phyloP scores from a whole-genome alignment of 2,888 invertebrate species.

The Fragum whitleyi region DNA sequence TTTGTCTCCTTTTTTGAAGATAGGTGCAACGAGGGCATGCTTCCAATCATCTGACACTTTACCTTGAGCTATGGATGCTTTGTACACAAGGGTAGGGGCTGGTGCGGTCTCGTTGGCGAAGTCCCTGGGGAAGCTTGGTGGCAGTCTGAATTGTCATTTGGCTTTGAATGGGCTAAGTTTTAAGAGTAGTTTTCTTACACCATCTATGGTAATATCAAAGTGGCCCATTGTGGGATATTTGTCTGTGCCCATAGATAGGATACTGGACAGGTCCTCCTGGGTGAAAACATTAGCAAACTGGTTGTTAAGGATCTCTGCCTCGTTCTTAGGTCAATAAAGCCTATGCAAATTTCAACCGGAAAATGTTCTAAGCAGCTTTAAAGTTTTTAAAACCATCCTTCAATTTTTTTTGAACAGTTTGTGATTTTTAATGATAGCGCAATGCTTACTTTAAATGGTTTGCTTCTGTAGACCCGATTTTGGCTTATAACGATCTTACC shows the following conservation, averaged over 20 bases:
- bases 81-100: slow-evolving; percentile 12
- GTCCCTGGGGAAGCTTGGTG: neutral
- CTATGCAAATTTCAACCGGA: too few relatives aligned
- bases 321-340: neutral
- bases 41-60: too few relatives aligned
- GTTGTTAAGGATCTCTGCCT: slow-evolving; percentile 1
- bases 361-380: too few relatives aligned
- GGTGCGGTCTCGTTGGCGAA: neutral
- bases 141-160: neutral
- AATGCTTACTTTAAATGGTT: too few relatives aligned
- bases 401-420: too few relatives aligned
- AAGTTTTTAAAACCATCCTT: too few relatives aligned
- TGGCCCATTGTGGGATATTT: too few relatives aligned
- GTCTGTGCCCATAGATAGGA: slow-evolving; percentile 1
- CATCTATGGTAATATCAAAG: neutral
- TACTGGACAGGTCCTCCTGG: neutral
- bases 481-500: too few relatives aligned
- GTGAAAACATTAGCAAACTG: neutral
- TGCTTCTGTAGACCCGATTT: too few relatives aligned
- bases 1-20: slow-evolving; percentile 40
- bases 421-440: too few relatives aligned
- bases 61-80: slow-evolving; percentile 18
- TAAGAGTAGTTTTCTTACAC: neutral
- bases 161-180: neutral
- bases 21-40: slow-evolving; percentile 25